Evolutionary conservation across 2,888 invertebrate species (phyloP).

Genomic region (Caenorhabditis parvicauda): DNA sequence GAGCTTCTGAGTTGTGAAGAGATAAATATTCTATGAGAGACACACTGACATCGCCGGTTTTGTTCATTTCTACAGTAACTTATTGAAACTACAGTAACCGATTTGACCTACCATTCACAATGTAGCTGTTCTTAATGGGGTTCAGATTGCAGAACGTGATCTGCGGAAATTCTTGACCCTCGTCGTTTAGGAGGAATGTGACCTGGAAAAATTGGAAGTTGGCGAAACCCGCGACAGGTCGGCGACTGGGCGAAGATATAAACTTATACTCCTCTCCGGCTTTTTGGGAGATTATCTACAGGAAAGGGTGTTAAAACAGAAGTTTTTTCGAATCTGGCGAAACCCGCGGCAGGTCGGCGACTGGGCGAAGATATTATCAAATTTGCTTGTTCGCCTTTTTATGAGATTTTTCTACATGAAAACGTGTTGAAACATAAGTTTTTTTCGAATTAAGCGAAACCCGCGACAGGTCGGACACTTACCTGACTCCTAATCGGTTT

Average conservation of each 20-base stretch:
- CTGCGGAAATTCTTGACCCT: constrained; percentile 48
- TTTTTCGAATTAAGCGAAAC: no score
- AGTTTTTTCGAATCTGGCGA: no score
- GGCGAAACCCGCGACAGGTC: no score
- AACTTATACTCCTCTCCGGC: not conserved
- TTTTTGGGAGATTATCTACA: no score
- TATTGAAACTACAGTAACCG: not conserved
- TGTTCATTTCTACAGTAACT: constrained; percentile 16
- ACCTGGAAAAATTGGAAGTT: constrained; percentile 41
- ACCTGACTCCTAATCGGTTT: constrained; percentile 37
- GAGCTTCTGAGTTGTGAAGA: constrained; percentile 19
- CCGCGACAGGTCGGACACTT: no score
- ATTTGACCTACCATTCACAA: constrained; percentile 23
- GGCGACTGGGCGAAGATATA: not conserved
- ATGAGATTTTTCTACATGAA: no score
- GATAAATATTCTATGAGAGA: constrained; percentile 36
- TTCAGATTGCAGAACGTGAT: constrained; percentile 56
- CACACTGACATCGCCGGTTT: constrained; percentile 26
- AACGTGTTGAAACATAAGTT: no score
- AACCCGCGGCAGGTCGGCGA: no score
- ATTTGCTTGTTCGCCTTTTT: no score
- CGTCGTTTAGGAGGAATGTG: constrained; percentile 47
- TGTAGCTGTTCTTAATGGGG: constrained; percentile 38
- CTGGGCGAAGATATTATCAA: no score
- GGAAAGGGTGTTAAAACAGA: no score